Evolutionary conservation across 2,888 invertebrate species (phyloP), one percentile per base, ranked within the genome.

Genomic region (Silvanus unidentatus): DNA sequence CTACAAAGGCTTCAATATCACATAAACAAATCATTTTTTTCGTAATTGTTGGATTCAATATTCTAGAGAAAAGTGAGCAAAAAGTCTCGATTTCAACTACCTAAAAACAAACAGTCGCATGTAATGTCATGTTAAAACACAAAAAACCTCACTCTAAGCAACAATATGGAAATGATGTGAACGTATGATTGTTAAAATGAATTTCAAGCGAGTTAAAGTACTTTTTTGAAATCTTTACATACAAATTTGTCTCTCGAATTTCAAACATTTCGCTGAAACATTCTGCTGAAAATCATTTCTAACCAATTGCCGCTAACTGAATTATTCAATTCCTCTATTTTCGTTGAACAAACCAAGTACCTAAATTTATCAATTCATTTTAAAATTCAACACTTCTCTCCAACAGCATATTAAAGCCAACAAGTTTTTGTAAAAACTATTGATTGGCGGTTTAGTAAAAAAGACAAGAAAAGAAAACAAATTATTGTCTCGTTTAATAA

Each of bases 221-320:
- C n/a, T n/a, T n/a, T n/a, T n/a, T n/a, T n/a, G n/a, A n/a, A n/a
- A n/a, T n/a, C n/a, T 22, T 22, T 22, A 22, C 22, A 22, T 22
- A 22, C 22, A 22, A 22, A 5, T 22, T n/a, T n/a, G n/a, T 22
- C 22, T 22, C 22, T 22, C 3, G 22, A n/a, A n/a, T n/a, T n/a
- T n/a, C n/a, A n/a, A n/a, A 22, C 22, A 22, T 22, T 22, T 22
- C 4, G 22, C 8, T 22, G 22, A 53, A 60, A 60, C 42, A 59
- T 52, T 40, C 57, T 50, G 45, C 54, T 58, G 40, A 59, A 47
- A 55, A 60, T 55, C 48, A 48, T 52, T 48, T 54, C 59, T 37
- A 58, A 44, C 60, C 59, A 60, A 39, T 49, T 50, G 30, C 48
- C 40, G 47, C 44, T 47, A 37, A 45, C 40, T 45, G 42, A 44